These are phyloP conservation scores for Drosophila hawaiiensis DNA, from an alignment of 2,888 invertebrate species.

Conservation along the genomic window DNA sequence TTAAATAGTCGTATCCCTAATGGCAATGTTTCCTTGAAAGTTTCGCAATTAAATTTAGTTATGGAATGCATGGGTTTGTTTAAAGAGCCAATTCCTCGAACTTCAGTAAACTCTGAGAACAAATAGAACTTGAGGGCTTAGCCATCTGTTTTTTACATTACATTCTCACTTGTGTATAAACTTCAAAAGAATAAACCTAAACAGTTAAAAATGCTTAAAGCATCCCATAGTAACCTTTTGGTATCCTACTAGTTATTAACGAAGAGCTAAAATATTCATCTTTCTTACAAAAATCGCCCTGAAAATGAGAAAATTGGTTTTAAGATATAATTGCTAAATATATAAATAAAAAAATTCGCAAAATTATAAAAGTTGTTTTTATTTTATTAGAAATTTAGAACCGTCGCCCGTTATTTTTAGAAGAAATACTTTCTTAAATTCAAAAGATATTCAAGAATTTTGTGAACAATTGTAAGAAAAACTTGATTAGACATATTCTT, in stretches of 20 bases:
- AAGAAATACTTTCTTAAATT: neutral
- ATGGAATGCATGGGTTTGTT: constrained; percentile 5
- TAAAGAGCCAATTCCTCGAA: constrained; percentile 5
- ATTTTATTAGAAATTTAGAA: neutral
- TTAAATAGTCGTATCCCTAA: constrained; percentile 10
- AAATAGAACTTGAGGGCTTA: neutral
- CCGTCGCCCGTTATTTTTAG: accelerated
- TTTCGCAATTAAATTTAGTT: constrained; percentile 45
- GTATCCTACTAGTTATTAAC: neutral
- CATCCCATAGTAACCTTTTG: neutral
- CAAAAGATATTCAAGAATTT: neutral
- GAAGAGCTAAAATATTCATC: neutral
- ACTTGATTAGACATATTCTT: neutral
- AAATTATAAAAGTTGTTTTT: accelerated
- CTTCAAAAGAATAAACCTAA: neutral
- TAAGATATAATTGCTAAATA: neutral
- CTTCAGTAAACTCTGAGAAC: neutral
- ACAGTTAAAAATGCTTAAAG: neutral
- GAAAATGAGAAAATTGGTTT: neutral
- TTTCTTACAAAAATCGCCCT: too few relatives aligned
- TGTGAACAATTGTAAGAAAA: neutral
- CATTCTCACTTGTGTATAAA: neutral
- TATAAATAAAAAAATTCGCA: neutral
- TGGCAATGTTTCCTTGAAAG: constrained; percentile 37
- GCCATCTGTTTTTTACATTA: neutral